phyloP scores from a whole-genome alignment of 2,113 vertebrate species.

The Myocastor coypus region DNA sequence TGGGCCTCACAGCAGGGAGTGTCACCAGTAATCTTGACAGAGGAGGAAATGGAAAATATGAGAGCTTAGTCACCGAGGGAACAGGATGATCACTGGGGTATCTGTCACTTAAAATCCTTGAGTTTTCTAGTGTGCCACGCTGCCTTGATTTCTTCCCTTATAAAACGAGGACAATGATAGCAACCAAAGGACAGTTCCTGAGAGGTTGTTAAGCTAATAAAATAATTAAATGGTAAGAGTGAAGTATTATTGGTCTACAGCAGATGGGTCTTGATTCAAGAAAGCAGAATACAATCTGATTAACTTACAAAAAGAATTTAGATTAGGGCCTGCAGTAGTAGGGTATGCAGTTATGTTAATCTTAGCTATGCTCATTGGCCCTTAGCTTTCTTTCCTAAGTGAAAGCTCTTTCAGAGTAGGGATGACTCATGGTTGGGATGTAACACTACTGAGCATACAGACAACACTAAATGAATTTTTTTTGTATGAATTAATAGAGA shows the following conservation, averaged over 20 bases:
- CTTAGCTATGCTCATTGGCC: neutral
- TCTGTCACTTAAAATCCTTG: neutral
- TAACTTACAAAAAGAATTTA: neutral
- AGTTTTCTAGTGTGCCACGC: neutral
- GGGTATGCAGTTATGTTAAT: neutral
- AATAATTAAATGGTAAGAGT: neutral
- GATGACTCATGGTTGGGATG: no score
- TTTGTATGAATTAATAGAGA: neutral
- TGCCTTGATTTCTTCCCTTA: neutral
- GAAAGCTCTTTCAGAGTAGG: neutral
- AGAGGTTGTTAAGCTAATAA: neutral
- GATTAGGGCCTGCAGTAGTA: neutral
- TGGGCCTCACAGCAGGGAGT: neutral
- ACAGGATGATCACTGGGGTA: neutral
- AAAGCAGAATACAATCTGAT: neutral
- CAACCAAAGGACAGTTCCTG: neutral
- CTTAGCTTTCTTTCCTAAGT: neutral
- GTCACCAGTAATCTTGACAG: neutral
- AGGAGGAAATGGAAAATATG: neutral
- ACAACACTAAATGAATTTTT: neutral
- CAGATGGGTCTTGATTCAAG: neutral
- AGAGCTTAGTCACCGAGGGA: neutral
- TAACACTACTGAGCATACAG: neutral
- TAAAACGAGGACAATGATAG: neutral
- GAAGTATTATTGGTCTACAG: neutral